A percentile compares a stretch with the other conserved stretches of the same genome.
Conservation (phyloP, 1,140 invertebrate species). For the Oryzaephilus surinamensis region DNA sequence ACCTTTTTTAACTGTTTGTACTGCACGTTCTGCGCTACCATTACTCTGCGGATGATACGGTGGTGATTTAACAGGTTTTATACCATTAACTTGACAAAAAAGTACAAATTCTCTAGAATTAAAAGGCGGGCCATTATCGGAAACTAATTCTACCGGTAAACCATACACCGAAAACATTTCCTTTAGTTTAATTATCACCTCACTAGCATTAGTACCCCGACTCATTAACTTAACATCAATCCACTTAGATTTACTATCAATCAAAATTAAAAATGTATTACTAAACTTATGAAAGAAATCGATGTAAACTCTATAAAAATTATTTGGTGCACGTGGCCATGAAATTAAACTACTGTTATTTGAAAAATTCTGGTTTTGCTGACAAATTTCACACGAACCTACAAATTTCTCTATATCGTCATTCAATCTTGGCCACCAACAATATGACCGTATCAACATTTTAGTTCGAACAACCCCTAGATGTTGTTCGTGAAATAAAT, state of each 20-base stretch:
- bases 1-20: slow-evolving; percentile 6
- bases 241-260: slow-evolving; percentile 4
- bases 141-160: slow-evolving; percentile 33
- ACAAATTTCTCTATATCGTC: slow-evolving; percentile 17
- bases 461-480: slow-evolving; percentile 19
- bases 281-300: slow-evolving; percentile 7
- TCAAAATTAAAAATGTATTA: slow-evolving; percentile 1
- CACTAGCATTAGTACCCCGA: neutral
- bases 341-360: neutral
- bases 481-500: slow-evolving; percentile 19
- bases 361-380: neutral
- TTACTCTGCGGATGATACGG: slow-evolving; percentile 37
- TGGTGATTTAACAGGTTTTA: slow-evolving; percentile 31
- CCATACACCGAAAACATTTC: slow-evolving; percentile 15
- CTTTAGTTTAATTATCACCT: neutral
- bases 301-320: slow-evolving; percentile 4
- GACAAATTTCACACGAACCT: slow-evolving; percentile 8
- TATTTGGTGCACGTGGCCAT: slow-evolving; percentile 2
- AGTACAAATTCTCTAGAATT: slow-evolving; percentile 32
- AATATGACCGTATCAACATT: slow-evolving; percentile 14
- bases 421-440: slow-evolving; percentile 21
- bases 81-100: slow-evolving; percentile 35
- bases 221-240: slow-evolving; percentile 4
- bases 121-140: slow-evolving; percentile 39
- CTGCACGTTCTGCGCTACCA: slow-evolving; percentile 32